A percentile compares a stretch with the other conserved stretches of the same genome.
Evolutionary conservation across 2,888 invertebrate genomes (phyloP).

Genomic region (Polyploca ridens): DNA sequence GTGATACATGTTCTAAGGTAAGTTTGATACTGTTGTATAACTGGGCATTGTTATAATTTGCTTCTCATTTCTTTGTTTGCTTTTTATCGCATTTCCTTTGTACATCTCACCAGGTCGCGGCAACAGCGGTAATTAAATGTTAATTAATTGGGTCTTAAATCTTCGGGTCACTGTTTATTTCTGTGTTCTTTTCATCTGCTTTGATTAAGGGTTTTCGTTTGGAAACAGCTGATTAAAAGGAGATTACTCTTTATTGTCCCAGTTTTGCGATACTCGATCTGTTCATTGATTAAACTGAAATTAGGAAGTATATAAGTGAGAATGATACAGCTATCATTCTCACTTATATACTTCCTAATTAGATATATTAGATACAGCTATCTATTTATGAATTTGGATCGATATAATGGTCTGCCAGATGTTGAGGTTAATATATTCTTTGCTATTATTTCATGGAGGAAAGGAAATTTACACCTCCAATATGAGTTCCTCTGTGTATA

Average conservation of each 20-base stretch:
- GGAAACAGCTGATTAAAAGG: background rate
- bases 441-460: background rate
- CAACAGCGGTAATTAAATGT: background rate
- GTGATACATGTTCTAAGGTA: conserved; percentile 77
- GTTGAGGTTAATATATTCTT: background rate
- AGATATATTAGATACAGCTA: too few species aligned
- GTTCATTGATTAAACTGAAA: background rate
- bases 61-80: conserved; percentile 11
- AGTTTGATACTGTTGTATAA: conserved; percentile 24
- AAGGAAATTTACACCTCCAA: background rate
- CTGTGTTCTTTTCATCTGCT: too few species aligned
- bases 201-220: background rate
- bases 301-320: background rate
- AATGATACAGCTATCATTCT: background rate
- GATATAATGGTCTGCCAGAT: background rate
- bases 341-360: too few species aligned
- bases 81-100: background rate
- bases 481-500: too few species aligned
- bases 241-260: background rate
- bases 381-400: background rate
- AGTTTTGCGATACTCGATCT: background rate
- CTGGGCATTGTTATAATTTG: conserved; percentile 8
- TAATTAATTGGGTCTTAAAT: background rate
- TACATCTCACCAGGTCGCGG: background rate
- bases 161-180: too few species aligned